A percentile compares a stretch with the other conserved stretches of the same genome.
Conservation (phyloP, 1,140 invertebrate species). For the Ladona fulva region DNA sequence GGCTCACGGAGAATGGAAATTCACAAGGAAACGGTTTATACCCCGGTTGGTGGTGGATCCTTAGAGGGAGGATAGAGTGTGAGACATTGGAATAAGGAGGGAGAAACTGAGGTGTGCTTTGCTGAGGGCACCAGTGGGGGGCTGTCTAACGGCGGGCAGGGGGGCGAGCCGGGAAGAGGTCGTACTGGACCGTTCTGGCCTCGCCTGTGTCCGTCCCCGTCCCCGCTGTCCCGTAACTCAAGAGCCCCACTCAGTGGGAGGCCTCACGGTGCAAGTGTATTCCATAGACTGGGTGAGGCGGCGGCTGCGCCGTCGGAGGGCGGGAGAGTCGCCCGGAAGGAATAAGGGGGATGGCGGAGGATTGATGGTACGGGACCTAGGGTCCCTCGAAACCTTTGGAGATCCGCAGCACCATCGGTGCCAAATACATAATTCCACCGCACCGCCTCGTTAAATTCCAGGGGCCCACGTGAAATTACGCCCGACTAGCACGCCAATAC, state of each 20-base stretch:
- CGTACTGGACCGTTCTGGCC: not conserved
- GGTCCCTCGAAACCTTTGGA: not conserved
- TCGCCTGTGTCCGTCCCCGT: not conserved
- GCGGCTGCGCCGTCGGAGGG: not conserved
- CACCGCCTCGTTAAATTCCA: conserved; percentile 8
- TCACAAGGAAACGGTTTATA: too few relatives aligned
- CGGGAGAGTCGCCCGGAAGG: not conserved
- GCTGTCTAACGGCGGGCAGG: not conserved
- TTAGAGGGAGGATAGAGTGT: not conserved
- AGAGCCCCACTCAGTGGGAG: not conserved
- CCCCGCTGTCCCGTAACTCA: conserved; percentile 1
- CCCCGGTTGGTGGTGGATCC: too few relatives aligned
- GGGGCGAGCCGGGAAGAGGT: not conserved
- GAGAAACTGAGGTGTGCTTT: not conserved
- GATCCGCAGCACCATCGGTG: conserved; percentile 5
- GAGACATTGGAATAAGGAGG: not conserved
- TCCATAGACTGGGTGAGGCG: not conserved
- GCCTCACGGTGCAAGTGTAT: not conserved
- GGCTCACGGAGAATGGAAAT: too few relatives aligned
- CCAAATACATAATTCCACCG: not conserved
- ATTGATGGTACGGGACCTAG: not conserved
- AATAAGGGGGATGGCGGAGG: not conserved
- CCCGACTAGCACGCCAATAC: not conserved
- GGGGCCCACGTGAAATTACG: not conserved
- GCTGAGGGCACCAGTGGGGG: not conserved